phyloP scores from a whole-genome alignment of 2,797 vertebrate species.

The Pangasius djambal region DNA sequence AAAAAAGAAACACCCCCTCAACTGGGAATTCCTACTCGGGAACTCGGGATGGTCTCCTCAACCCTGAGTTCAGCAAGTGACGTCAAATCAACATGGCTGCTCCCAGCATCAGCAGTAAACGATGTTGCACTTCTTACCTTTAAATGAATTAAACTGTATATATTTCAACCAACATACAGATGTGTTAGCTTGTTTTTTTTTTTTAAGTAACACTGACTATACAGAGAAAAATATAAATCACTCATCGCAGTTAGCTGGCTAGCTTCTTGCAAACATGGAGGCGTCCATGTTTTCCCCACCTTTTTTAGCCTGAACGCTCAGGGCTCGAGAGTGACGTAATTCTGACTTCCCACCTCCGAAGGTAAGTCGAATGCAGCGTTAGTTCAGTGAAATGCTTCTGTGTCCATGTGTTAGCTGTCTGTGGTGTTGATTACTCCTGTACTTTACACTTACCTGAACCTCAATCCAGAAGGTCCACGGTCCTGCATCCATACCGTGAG shows the following conservation, averaged over 20 bases:
- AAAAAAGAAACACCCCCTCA: not conserved
- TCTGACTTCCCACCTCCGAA: not conserved
- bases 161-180: no score
- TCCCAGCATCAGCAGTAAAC: no score
- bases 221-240: not conserved
- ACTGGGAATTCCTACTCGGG: not conserved
- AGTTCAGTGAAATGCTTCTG: not conserved
- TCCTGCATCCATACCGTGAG: slow-evolving; percentile 84
- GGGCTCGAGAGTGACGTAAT: not conserved
- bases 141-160: no score
- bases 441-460: slow-evolving; percentile 76
- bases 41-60: not conserved
- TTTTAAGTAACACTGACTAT: no score
- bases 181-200: no score
- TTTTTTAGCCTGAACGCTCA: not conserved
- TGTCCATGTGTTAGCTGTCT: not conserved
- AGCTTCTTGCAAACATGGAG: not conserved
- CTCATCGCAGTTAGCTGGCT: not conserved
- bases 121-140: no score
- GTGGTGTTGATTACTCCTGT: not conserved
- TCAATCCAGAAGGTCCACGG: slow-evolving; percentile 95
- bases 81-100: not conserved
- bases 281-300: not conserved
- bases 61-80: not conserved
- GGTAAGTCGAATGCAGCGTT: not conserved